Evolutionary conservation across 2,888 invertebrate genomes (phyloP), one percentile per base, ranked within the genome.

Genomic region (Oligia latruncula): DNA sequence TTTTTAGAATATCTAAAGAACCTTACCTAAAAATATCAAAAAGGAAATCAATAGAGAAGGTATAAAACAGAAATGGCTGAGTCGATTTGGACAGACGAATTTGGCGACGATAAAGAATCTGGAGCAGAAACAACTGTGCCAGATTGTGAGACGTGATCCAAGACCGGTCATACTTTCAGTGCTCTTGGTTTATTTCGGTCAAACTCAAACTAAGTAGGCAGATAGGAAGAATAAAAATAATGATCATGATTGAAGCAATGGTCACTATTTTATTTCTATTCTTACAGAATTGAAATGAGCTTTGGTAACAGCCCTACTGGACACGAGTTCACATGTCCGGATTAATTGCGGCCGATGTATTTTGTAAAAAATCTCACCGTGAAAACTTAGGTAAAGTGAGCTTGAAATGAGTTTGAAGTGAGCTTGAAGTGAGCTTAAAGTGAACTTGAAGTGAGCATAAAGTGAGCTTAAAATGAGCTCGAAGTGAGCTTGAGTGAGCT

Each of bases 11-110:
- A 23, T 8, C 55, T 55, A 20, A 55, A 55, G 55, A 23, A 23
- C 23, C 55, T 65, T 17, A n/a, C 15, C 52, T 4, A 52, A 65
- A 74, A 74, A 74, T 84, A 76, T 77, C 29, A 46, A 71, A 74
- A 74, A 71, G 46, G 55, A 60, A 58, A 64, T 46, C 40, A 17
- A 74, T 73, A 71, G 55, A 80, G 74, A 83, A 46, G 55, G 35
- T 68, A 78, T 85, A 74, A 86, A 86, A 79, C 23, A 62, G 49
- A 83, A 87, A 86, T 86, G 68, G 62, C 76, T 75, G 81, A 82
- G 79, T 80, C 77, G 65, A 88, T 87, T 86, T 86, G 71, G 60
- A 43, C 67, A 66, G 60, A 71, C 81, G 70, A 71, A 71, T 82
- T 70, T 65, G 60, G 23, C 49, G 35, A 1, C 71, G 46, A 84